These are phyloP conservation scores for Protaetia brevitarsis DNA, from an alignment of 1,140 invertebrate species.

Conservation along the genomic window DNA sequence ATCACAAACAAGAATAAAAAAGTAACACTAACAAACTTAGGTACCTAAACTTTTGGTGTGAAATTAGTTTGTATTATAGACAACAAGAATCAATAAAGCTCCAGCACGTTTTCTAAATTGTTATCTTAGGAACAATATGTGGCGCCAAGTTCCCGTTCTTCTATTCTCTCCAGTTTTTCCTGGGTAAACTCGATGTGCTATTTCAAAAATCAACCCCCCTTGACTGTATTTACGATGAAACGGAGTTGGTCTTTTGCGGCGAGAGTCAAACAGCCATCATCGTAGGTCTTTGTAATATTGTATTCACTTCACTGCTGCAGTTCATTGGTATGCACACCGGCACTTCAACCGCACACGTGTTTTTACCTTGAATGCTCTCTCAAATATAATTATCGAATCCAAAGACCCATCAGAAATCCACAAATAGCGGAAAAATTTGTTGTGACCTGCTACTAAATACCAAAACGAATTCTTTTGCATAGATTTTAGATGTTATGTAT, in stretches of 20 bases:
- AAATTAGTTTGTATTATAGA: no score
- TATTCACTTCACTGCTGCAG: slow-evolving; percentile 23
- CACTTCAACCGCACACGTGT: slow-evolving; percentile 23
- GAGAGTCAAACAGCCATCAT: slow-evolving; percentile 29
- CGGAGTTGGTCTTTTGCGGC: slow-evolving; percentile 25
- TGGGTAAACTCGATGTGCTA: neutral
- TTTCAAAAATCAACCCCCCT: slow-evolving; percentile 21
- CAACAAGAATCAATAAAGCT: no score
- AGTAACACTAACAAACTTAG: no score
- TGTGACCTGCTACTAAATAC: slow-evolving; percentile 17
- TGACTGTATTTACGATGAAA: slow-evolving; percentile 8
- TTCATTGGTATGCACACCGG: slow-evolving; percentile 26
- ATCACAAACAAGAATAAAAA: no score
- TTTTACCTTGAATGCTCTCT: slow-evolving; percentile 17
- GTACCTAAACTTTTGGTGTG: no score
- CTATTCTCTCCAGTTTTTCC: neutral
- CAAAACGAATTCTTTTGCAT: slow-evolving; percentile 2
- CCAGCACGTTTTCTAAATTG: no score
- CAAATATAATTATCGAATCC: slow-evolving; percentile 7
- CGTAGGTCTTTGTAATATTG: slow-evolving; percentile 28
- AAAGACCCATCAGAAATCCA: neutral
- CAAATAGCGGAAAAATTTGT: slow-evolving; percentile 18
- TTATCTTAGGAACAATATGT: neutral
- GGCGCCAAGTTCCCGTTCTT: neutral
- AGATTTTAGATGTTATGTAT: no score